Base-by-base conservation (phyloP, 2,888 invertebrate species). In the Zaprionus bogoriensis region DNA sequence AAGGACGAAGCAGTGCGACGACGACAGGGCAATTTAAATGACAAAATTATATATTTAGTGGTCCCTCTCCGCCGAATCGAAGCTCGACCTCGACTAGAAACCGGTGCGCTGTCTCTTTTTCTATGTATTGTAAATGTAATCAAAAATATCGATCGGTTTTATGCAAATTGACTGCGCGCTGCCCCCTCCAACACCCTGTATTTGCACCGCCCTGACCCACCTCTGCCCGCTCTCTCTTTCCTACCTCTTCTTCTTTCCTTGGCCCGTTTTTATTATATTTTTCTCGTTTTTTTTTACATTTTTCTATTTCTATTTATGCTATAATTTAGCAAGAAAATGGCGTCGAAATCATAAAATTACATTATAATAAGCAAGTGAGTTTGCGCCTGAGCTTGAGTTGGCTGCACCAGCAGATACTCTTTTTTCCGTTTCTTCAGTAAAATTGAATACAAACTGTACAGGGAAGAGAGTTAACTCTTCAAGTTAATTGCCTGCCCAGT, bases 71-170 rank as follows among this genome's bases (percentile, higher is more conserved):
- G 14, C 22, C 57, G 39, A 74, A 64, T 69, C 62, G 77, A 54
- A 59, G 58, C 58, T 27, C 53, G 78, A 74, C 74, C 74, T 74
- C 77, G 74, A 68, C 77, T 74, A 65, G 74, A 63, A 74, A 77
- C 77, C 74, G 74, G 64, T 77, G 65, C 65, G 61, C 57, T 69
- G 63, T 80, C 73, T 78, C 63, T 67, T 67, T 81, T 78, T 86
- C 84, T 77, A 71, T 75, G 82, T 87, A 87, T 87, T 82, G 83
- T 87, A 76, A 78, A 75, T 80, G 80, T 73, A 69, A 74, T 78
- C 80, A 87, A 81, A 88, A 89, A 87, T 89, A 89, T 89, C 89
- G 89, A 89, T 89, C 89, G 89, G 89, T 81, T 89, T 89, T 89
- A 89, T 89, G 89, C 89, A 89, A 89, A 89, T 89, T 89, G 88